These are phyloP conservation scores for Morelia viridis DNA, from an alignment of 2,797 vertebrate species.

Conservation along the genomic window DNA sequence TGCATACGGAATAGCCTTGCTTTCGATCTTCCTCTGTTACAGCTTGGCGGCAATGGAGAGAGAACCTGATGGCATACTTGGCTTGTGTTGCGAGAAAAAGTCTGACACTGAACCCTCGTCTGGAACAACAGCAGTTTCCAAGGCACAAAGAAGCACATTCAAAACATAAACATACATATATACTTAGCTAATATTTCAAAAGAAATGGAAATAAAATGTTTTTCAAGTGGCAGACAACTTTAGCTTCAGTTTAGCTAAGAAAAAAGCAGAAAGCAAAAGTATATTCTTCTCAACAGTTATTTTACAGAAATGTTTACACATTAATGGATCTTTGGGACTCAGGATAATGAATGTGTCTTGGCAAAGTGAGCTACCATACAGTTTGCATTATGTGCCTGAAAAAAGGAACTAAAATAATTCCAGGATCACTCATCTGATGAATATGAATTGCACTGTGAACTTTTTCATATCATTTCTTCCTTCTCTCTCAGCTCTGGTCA, in stretches of 20 bases:
- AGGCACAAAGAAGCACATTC: not conserved
- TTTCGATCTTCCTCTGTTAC: not conserved
- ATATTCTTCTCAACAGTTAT: constrained; percentile 31
- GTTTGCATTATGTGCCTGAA: constrained; percentile 2
- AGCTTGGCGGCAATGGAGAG: not conserved
- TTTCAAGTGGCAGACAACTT: not conserved
- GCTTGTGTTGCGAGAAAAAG: not conserved
- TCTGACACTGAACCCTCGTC: not conserved
- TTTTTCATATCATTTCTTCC: not conserved
- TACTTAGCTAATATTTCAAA: not conserved
- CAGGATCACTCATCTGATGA: constrained; percentile 12
- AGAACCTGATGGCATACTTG: not conserved
- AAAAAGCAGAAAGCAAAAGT: constrained; percentile 15
- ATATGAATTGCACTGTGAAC: constrained; percentile 38
- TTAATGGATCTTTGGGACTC: constrained; percentile 19
- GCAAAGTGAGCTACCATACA: constrained; percentile 25
- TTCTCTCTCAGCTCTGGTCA: constrained; percentile 6
- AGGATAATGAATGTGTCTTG: constrained; percentile 35
- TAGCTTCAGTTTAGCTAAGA: not conserved
- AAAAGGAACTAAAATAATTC: constrained; percentile 24
- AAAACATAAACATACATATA: not conserved
- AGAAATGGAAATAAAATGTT: not conserved
- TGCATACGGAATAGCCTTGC: not conserved
- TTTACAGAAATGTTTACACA: constrained; percentile 15
- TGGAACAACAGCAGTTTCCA: not conserved